A percentile compares a stretch with the other conserved stretches of the same genome.
Evolutionary conservation across 2,797 vertebrate species (phyloP).

Genomic region (Potorous gilbertii): DNA sequence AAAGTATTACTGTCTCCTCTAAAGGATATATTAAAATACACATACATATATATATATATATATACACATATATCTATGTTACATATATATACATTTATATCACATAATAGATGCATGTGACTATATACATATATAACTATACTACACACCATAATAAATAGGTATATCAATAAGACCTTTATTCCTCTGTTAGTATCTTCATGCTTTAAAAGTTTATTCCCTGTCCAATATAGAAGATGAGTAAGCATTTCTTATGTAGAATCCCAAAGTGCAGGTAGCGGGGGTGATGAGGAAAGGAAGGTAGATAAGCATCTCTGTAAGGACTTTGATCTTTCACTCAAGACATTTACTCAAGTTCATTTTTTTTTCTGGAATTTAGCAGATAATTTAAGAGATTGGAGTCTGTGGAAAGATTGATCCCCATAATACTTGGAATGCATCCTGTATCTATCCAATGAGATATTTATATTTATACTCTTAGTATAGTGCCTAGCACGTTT

Average conservation of each 20-base stretch:
- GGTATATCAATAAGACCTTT: not conserved
- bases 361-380: not conserved
- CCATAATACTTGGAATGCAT: not conserved
- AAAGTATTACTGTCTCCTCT: not conserved
- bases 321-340: not conserved
- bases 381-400: not conserved
- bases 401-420: not conserved
- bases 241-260: not conserved
- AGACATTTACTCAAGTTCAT: not conserved
- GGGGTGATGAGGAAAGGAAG: not conserved
- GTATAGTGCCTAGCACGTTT: not conserved
- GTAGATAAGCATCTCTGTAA: not conserved
- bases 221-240: not conserved
- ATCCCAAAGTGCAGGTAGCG: not conserved
- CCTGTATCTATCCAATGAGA: not conserved
- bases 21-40: not conserved
- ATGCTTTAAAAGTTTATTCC: not conserved
- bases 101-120: not conserved
- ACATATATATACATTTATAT: not conserved
- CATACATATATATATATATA: not conserved
- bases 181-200: not conserved
- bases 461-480: not conserved
- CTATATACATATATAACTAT: not conserved
- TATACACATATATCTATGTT: not conserved
- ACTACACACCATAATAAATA: not conserved